Base-by-base conservation (phyloP, 2,888 invertebrate species). In the Craniophora ligustri region DNA sequence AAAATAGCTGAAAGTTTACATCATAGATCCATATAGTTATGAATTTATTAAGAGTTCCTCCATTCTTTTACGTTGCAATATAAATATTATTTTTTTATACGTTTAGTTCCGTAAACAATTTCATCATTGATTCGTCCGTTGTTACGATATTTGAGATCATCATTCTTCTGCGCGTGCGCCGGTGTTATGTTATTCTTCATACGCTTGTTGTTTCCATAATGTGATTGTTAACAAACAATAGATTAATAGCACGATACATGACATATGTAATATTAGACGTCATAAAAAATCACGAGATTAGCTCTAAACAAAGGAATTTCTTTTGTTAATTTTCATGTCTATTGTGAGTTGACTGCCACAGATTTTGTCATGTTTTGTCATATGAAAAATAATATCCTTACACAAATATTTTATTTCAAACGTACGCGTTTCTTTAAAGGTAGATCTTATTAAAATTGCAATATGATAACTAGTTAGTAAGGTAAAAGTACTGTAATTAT, bases 21-120 rank as follows among this genome's bases (percentile, higher is more conserved):
- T 26, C 6, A 34, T 21, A 28, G 31, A 35, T 42, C 31, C 10
- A 32, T 13, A 45, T 38, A 50, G 42, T 46, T 53, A 30, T 51
- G 32, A 46, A 50, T 38, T 46, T 53, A 30, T 51, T 30, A 46
- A 46, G 36, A 36, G 15, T 51, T 56, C 6, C 46, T 49, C 49
- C 53, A 56, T 51, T 55, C 11, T 41, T 42, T 42, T 36, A 47
- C 26, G 26, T 13, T 23, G 15, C 16, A 38, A 57, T 50, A 51
- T 65, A 65, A 62, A 71, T 65, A 65, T n/a, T n/a, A n/a, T 68
- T 71, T 71, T 45, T 13, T 48, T 36, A 16, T 10, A n/a, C 31
- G 38, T 47, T 42, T 23, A 14, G 31, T 39, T 42, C 44, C 31
- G 46, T 72, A 72, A 68, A 72, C 68, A 72, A 49, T 61, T 53